phyloP scores from a whole-genome alignment of 2,888 invertebrate genomes.

The Drepanosiphum platanoidis region DNA sequence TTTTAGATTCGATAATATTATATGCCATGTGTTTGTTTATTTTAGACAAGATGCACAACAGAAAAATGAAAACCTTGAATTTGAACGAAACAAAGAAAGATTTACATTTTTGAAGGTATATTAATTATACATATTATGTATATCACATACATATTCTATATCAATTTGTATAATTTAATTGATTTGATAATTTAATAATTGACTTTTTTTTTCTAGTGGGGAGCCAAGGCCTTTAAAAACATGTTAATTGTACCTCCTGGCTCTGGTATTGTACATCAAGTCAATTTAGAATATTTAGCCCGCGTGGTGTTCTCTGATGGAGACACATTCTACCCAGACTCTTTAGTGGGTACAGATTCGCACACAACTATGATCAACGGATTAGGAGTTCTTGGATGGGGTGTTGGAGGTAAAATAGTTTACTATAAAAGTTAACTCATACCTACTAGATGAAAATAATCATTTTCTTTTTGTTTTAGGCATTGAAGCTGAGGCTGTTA shows the following conservation, averaged over 20 bases:
- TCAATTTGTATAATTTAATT: background rate
- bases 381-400: slow-evolving; percentile 96
- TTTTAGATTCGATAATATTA: slow-evolving; percentile 25
- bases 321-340: slow-evolving; percentile 83
- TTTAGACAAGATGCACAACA: slow-evolving; percentile 84
- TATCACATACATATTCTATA: background rate
- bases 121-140: background rate
- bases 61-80: slow-evolving; percentile 94
- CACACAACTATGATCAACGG: slow-evolving; percentile 99
- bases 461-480: slow-evolving; percentile 68
- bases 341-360: slow-evolving; percentile 96
- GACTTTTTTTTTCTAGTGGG: slow-evolving; percentile 79
- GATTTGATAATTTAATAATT: slow-evolving; percentile 36
- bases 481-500: slow-evolving; percentile 98
- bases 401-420: slow-evolving; percentile 78
- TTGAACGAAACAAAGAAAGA: slow-evolving; percentile 93
- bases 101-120: slow-evolving; percentile 93
- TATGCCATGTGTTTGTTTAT: slow-evolving; percentile 63
- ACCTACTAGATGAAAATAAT: background rate
- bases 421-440: background rate
- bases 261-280: slow-evolving; percentile 98
- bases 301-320: slow-evolving; percentile 83
- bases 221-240: slow-evolving; percentile 92
- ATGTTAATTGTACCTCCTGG: slow-evolving; percentile 98
- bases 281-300: slow-evolving; percentile 94